Base-by-base conservation (phyloP, 2,113 vertebrate genomes). In the Panthera tigris region DNA sequence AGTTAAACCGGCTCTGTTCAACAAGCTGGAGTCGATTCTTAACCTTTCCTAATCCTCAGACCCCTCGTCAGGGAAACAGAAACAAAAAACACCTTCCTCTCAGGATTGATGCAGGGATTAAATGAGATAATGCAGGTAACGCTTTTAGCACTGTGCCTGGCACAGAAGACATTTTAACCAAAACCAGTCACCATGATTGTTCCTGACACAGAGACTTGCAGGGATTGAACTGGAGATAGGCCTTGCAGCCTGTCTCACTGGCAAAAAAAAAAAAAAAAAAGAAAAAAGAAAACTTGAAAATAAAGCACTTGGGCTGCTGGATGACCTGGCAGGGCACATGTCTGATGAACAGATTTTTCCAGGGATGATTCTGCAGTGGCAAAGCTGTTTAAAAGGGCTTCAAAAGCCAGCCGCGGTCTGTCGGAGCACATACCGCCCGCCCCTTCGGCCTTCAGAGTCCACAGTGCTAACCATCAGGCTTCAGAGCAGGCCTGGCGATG, bases 281-380 rank as follows among this genome's bases (percentile, higher is more conserved):
- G 25, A 41, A 71, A 61, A 96, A 52, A 15, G 19, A 63, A 39
- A 71, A 81, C 50, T 61, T 5, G 74, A 81, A 79, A 96, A 52
- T 50, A 61, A 94, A 50, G 65, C 33, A 61, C 19, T 36, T 92
- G 41, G 29, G 65, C 36, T 33, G 69, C 71, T 68, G 83, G 96
- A 82, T 84, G 76, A 94, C 69, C 78, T 96, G 96, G 86, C 69
- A 97, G 65, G 66, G 31, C 21, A 66, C 91, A 12, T 31, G 88
- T 83, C 83, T 97, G 76, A 78, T 23, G 69, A 96, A 68, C 27
- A 96, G 76, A 94, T 36, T 93, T 97, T 97, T 98, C 92, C 39
- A 96, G 39, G 45, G 36, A 83, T 68, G 80, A 23, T 45, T 61
- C 93, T 91, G 52, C 63, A 68, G 31, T 10, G 19, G 84, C 31